These are phyloP conservation scores for Neosilurus hyrtlii DNA, from an alignment of 2,797 vertebrate genomes.

Conservation along the genomic window DNA sequence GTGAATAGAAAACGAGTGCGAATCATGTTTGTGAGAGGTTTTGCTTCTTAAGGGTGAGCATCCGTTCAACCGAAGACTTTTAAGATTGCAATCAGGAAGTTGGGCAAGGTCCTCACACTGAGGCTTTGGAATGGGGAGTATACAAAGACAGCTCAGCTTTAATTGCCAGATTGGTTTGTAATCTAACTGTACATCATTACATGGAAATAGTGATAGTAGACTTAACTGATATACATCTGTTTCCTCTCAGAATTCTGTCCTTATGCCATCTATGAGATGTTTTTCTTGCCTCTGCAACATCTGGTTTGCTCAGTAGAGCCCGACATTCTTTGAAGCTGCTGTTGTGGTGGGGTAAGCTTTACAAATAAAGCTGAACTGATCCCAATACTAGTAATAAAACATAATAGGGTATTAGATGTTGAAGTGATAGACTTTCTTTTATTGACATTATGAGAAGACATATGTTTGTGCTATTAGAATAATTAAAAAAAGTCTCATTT, in stretches of 20 bases:
- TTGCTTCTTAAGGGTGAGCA: conserved; percentile 25
- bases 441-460: neutral
- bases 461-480: neutral
- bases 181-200: conserved; percentile 13
- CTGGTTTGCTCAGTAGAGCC: neutral
- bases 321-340: neutral
- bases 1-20: conserved; percentile 3
- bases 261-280: neutral
- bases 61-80: conserved; percentile 26
- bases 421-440: neutral
- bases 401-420: neutral
- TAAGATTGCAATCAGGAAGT: conserved; percentile 48
- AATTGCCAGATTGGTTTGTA: conserved; percentile 5
- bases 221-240: conserved; percentile 15
- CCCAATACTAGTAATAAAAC: neutral
- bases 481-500: neutral
- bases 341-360: neutral
- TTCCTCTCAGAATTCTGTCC: conserved; percentile 14
- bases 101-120: conserved; percentile 24
- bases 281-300: conserved; percentile 18
- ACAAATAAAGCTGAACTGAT: neutral
- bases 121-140: neutral
- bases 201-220: conserved; percentile 7
- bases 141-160: neutral
- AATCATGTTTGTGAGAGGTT: conserved; percentile 24